Percentiles rank a stretch among this genome's conserved stretches.
Conservation (phyloP, 2,888 invertebrate species). For the Vandiemenella viatica region DNA sequence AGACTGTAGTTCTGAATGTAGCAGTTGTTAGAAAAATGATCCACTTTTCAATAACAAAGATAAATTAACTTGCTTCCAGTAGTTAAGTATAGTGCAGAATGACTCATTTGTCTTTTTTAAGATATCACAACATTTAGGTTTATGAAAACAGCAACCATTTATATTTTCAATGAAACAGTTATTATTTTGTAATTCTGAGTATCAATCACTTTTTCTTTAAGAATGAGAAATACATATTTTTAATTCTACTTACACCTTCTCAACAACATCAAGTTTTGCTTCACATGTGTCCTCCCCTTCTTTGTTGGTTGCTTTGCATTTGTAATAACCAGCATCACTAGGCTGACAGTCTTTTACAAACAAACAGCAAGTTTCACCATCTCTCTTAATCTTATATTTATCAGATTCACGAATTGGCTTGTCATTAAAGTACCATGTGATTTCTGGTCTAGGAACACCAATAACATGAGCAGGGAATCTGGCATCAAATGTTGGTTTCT, state of each 20-base stretch:
- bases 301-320: slow-evolving; percentile 61
- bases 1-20: too few species aligned
- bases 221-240: neutral
- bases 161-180: too few species aligned
- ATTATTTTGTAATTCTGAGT: too few species aligned
- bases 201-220: too few species aligned
- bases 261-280: slow-evolving; percentile 60
- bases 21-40: too few species aligned
- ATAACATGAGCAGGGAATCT: slow-evolving; percentile 68
- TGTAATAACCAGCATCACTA: slow-evolving; percentile 57
- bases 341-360: slow-evolving; percentile 52
- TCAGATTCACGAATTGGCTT: slow-evolving; percentile 48
- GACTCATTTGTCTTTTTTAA: too few species aligned
- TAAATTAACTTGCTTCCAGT: too few species aligned
- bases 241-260: slow-evolving; percentile 52
- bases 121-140: too few species aligned
- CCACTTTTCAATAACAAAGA: too few species aligned
- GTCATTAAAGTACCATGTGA: slow-evolving; percentile 78
- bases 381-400: slow-evolving; percentile 59
- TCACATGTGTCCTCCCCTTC: slow-evolving; percentile 66
- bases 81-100: too few species aligned
- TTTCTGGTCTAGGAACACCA: slow-evolving; percentile 69
- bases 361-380: slow-evolving; percentile 64
- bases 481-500: slow-evolving; percentile 62
- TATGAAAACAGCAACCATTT: too few species aligned